Percentiles rank a stretch among this genome's conserved stretches.
These are phyloP conservation scores for Harpagoxenus sublaevis DNA, from an alignment of 2,888 invertebrate species.

Conservation along the genomic window DNA sequence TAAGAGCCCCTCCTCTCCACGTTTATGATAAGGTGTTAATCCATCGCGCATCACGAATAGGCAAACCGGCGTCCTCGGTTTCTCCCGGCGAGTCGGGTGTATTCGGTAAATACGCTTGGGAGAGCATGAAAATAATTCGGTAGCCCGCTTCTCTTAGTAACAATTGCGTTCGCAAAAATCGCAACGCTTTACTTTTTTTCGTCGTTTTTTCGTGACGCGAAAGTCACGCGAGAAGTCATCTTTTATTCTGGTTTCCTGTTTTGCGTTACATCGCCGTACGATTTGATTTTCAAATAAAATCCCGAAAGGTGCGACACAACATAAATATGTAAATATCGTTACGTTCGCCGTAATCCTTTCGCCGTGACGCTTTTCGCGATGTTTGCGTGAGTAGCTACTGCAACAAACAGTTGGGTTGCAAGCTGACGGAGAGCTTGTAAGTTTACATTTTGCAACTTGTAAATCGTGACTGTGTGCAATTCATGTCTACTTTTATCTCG, in stretches of 20 bases:
- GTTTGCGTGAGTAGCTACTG: neutral
- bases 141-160: neutral
- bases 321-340: constrained; percentile 27
- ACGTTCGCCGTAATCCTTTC: constrained; percentile 1
- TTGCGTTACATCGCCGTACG: neutral
- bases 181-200: neutral
- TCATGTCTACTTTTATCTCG: constrained; percentile 11
- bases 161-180: constrained; percentile 25
- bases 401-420: neutral
- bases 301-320: neutral
- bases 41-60: neutral
- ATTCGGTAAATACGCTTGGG: constrained; percentile 1
- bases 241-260: constrained; percentile 27
- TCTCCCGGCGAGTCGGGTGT: neutral
- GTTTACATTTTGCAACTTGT: constrained; percentile 20
- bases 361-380: neutral
- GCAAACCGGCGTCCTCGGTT: neutral
- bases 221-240: constrained; percentile 9
- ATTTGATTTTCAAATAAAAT: constrained; percentile 40
- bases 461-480: neutral
- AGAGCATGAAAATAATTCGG: neutral
- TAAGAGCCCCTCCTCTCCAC: neutral
- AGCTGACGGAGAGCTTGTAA: neutral
- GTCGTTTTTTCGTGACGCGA: neutral
- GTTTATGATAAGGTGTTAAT: constrained; percentile 28